Percentiles rank a stretch among this genome's conserved stretches.
These are phyloP conservation scores for Nysson spinosus DNA, from an alignment of 2,888 invertebrate species.

Conservation along the genomic window DNA sequence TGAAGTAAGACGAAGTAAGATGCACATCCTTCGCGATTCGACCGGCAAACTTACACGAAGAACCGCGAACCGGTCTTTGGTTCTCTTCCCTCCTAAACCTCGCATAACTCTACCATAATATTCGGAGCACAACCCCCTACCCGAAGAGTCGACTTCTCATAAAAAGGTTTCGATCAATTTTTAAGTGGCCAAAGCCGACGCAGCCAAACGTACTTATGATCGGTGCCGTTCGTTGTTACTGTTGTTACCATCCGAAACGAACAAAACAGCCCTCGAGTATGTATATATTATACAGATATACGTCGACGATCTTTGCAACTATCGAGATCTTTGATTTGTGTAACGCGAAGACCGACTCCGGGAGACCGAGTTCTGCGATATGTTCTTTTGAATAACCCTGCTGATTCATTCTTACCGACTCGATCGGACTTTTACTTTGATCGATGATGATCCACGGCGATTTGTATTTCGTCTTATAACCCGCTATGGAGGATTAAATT, in stretches of 20 bases:
- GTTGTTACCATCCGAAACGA: conserved; percentile 11
- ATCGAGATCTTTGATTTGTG: conserved; percentile 47
- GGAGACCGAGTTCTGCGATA: conserved; percentile 40
- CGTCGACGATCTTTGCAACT: conserved; percentile 22
- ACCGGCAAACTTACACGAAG: conserved; percentile 58
- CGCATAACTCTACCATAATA: conserved; percentile 40
- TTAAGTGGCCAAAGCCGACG: conserved; percentile 49
- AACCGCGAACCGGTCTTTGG: conserved; percentile 59
- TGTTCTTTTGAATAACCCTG: conserved; percentile 51
- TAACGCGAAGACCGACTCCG: conserved; percentile 46
- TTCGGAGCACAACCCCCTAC: conserved; percentile 50
- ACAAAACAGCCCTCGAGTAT: neutral
- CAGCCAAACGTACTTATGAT: no score
- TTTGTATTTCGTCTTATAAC: conserved; percentile 45
- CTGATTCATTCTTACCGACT: conserved; percentile 59
- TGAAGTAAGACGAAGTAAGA: neutral
- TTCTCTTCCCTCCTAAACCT: conserved; percentile 13
- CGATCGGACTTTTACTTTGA: conserved; percentile 53
- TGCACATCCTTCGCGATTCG: conserved; percentile 54
- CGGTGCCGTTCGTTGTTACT: conserved; percentile 13
- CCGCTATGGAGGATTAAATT: conserved; percentile 49
- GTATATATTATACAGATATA: conserved; percentile 1
- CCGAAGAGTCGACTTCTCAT: conserved; percentile 47
- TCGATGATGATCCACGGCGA: conserved; percentile 59
- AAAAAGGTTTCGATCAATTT: conserved; percentile 64